Base-by-base conservation (phyloP, 2,797 vertebrate genomes). In the Neomorphus geoffroyi region DNA sequence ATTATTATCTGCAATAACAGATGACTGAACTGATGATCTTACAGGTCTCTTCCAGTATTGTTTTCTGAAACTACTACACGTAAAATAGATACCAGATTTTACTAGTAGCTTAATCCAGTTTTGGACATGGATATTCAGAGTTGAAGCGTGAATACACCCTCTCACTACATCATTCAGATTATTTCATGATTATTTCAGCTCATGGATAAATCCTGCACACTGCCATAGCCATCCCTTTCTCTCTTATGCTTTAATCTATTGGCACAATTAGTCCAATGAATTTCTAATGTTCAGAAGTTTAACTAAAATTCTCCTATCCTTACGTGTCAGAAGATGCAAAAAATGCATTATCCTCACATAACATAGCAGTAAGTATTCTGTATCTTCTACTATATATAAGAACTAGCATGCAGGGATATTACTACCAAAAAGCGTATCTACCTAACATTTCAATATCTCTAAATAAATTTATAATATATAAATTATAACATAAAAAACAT, bases 241-340 rank as follows among this genome's bases (percentile, higher is more conserved):
- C 43, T 66, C n/a, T n/a, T 48, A 90, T 24, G 19, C 45, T 90
- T 67, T 77, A 86, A 72, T 41, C 41, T 73, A 92, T 88, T 32
- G n/a, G 22, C 9, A 88, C n/a, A 53, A 58, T 46, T 80, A 73
- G 57, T 72, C 56, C 46, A 87, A 18, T 7, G 3, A 66, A 67
- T 67, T 62, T 72, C 14, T 56, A 54, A 77, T 10, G 13, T 41
- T 77, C 35, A 84, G 30, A 92, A 88, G 57, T 88, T 88, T 81
- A 66, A 67, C 43, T 66, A 45, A 50, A 74, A 28, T 45, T 89
- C 33, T 70, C 18, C 70, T 62, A 78, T 6, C 21, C 17, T 53
- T 58, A 73, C 56, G 18, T 33, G 87, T 48, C 30, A 75, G 13
- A 71, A 10, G 93, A 91, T 11, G 12, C 13, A 78, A 83, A 91